A percentile compares a stretch with the other conserved stretches of the same genome.
These are phyloP conservation scores for Psephotus haematonotus DNA, from an alignment of 2,113 vertebrate genomes.

Conservation along the genomic window DNA sequence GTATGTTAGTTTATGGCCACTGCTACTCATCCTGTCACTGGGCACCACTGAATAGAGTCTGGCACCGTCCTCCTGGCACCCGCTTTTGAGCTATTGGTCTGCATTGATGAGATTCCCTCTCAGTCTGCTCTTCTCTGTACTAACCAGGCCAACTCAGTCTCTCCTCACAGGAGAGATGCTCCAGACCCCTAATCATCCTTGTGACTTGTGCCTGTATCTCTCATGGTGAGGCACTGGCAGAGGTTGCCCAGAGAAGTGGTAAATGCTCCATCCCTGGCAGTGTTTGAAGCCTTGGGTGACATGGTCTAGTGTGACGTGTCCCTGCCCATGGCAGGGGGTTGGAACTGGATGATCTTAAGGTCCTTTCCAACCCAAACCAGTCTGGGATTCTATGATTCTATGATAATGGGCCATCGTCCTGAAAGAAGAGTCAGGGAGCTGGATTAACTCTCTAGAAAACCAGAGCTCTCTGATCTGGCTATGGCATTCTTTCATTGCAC, in stretches of 20 bases:
- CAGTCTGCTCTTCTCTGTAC: neutral
- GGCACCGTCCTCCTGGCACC: neutral
- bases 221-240: neutral
- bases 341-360: too few relatives aligned
- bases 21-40: neutral
- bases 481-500: neutral
- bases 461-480: neutral
- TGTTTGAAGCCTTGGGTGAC: neutral
- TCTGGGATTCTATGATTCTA: neutral
- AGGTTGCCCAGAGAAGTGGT: neutral
- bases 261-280: neutral
- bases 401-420: too few relatives aligned
- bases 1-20: neutral
- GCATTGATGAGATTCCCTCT: neutral
- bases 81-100: neutral
- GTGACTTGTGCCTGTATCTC: neutral
- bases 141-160: neutral
- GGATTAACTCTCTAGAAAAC: neutral
- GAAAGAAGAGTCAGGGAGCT: neutral
- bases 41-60: neutral
- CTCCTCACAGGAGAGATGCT: neutral
- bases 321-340: too few relatives aligned
- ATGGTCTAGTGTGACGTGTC: neutral
- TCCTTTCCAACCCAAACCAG: too few relatives aligned
- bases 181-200: neutral